Base-by-base conservation (phyloP, 2,888 invertebrate species). In the Nemoura dubitans region DNA sequence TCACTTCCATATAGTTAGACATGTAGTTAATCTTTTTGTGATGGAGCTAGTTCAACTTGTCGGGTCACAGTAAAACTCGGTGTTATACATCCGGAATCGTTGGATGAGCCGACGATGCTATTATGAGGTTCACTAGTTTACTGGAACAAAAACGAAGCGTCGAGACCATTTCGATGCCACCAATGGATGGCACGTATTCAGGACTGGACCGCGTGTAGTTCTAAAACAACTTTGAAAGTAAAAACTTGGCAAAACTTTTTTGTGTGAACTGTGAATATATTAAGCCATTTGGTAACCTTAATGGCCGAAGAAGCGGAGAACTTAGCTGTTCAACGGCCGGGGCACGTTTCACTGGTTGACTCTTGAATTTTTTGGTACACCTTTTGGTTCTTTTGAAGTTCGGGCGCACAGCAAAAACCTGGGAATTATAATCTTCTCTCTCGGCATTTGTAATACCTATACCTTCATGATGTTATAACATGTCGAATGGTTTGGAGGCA, bases 231-330 rank as follows among this genome's bases (percentile, higher is more conserved):
- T 78, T 78, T 28, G 78, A 78, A 78, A 78, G 78, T 78, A 78
- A 78, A 78, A 78, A 78, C 78, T 78, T 14, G 27, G 78, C 78
- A 78, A 78, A 78, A 78, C 27, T 25, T 78, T 78, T 59, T 59
- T 78, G 10, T 78, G 78, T 78, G 78, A 78, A 27, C 25, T 78
- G 78, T 78, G 78, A 78, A 27, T 78, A 78, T 78, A 78, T 78
- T 59, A 59, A 59, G 59, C 59, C 78, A 78, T 78, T 78, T 78
- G 78, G 78, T 78, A 78, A 78, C 78, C 78, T 78, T 27, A 78
- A 78, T 78, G 78, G 26, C 78, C 28, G 78, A 27, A 78, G 27
- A 27, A 28, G 78, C 78, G 28, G 26, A 78, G 78, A 78, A 26
- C 78, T 26, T 27, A 26, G 59, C 16, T 78, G 5, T 2, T 28